Evolutionary conservation across 1,140 invertebrate genomes (phyloP).

Genomic region (Micrasema minimum): DNA sequence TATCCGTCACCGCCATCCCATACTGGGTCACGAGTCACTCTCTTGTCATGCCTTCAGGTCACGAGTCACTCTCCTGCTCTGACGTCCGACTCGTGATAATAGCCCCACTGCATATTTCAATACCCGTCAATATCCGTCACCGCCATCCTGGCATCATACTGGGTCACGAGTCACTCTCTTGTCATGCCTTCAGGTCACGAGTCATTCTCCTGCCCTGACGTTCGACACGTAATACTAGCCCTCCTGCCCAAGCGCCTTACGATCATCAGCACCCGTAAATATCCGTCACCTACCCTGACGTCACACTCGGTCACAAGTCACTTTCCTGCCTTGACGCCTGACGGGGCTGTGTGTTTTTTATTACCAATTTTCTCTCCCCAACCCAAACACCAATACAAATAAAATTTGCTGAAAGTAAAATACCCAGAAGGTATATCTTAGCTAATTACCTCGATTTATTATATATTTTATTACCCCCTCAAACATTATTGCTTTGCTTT

Average conservation of each 20-base stretch:
- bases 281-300: not conserved
- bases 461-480: too few relatives aligned
- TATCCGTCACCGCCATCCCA: not conserved
- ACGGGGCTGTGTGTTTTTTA: too few relatives aligned
- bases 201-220: conserved; percentile 3
- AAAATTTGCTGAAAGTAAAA: too few relatives aligned
- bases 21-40: too few relatives aligned
- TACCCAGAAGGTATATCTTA: too few relatives aligned
- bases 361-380: too few relatives aligned
- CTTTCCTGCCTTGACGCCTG: not conserved
- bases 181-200: not conserved
- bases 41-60: not conserved
- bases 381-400: too few relatives aligned
- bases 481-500: too few relatives aligned
- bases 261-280: conserved; percentile 9
- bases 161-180: not conserved
- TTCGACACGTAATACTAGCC: conserved; percentile 21
- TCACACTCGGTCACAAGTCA: conserved; percentile 1
- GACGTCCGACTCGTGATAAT: conserved; percentile 28
- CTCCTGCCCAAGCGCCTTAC: not conserved
- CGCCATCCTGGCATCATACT: not conserved
- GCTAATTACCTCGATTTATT: too few relatives aligned
- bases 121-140: conserved; percentile 3
- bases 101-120: conserved; percentile 3
- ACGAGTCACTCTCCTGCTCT: too few relatives aligned